Evolutionary conservation across 2,888 invertebrate genomes (phyloP).

Genomic region (Pogonocherus hispidulus): DNA sequence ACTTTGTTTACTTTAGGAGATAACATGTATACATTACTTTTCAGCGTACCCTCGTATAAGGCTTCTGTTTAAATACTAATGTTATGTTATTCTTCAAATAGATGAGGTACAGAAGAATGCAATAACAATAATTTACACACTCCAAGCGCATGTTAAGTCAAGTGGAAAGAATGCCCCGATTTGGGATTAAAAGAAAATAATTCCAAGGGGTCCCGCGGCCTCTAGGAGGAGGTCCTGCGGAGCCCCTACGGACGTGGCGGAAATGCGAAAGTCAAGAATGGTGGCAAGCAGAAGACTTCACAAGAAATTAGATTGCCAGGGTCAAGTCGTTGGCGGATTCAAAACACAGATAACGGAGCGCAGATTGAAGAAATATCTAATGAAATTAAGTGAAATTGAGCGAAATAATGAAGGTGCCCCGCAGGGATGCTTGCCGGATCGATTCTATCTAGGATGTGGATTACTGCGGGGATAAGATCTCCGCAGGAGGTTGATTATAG

Average conservation of each 20-base stretch:
- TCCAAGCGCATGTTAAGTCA: too few relatives aligned
- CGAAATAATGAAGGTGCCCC: slow-evolving; percentile 25
- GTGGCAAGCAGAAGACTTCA: slow-evolving; percentile 20
- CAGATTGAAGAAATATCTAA: slow-evolving; percentile 31
- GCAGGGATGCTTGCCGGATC: not conserved
- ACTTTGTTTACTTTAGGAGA: too few relatives aligned
- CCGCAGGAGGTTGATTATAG: slow-evolving; percentile 46
- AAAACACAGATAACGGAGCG: slow-evolving; percentile 24
- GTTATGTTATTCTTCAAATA: too few relatives aligned
- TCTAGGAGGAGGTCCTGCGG: not conserved
- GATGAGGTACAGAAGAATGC: too few relatives aligned
- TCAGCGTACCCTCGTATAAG: too few relatives aligned
- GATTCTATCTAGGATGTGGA: slow-evolving; percentile 24
- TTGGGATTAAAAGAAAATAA: too few relatives aligned
- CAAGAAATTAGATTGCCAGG: slow-evolving; percentile 30
- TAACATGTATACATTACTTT: too few relatives aligned
- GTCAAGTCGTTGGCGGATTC: slow-evolving; percentile 29
- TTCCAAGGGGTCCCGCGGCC: not conserved
- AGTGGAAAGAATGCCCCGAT: too few relatives aligned
- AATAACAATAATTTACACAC: too few relatives aligned
- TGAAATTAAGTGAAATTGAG: slow-evolving; percentile 31
- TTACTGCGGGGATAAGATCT: slow-evolving; percentile 42
- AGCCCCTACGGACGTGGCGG: slow-evolving; percentile 18
- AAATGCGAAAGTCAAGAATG: slow-evolving; percentile 21
- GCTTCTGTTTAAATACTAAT: too few relatives aligned